These are phyloP conservation scores for Passer montanus DNA, from an alignment of 2,113 vertebrate species.

Conservation along the genomic window DNA sequence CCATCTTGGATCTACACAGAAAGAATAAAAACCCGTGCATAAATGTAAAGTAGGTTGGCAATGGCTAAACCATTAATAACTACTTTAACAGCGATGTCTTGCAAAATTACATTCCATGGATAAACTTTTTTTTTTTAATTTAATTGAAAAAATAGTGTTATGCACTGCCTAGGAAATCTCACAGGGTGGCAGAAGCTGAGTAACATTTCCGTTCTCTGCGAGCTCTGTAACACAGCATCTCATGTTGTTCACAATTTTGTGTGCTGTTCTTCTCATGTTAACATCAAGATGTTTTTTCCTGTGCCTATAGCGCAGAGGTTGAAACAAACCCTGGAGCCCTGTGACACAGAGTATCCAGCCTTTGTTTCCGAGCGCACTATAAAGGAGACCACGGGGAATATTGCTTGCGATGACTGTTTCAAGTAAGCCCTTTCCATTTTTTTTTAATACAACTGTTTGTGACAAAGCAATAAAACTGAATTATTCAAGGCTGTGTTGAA, in stretches of 20 bases:
- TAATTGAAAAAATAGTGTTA: constrained; percentile 72
- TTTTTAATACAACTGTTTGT: background rate
- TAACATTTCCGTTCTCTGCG: constrained; percentile 26
- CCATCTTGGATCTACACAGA: background rate
- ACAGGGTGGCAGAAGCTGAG: constrained; percentile 72
- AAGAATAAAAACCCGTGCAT: constrained; percentile 6
- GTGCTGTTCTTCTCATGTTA: constrained; percentile 43
- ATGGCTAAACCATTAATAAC: background rate
- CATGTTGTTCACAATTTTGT: constrained; percentile 22
- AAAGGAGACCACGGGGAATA: constrained; percentile 95
- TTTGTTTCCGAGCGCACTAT: constrained; percentile 98
- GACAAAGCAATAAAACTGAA: constrained; percentile 14
- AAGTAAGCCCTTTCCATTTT: constrained; percentile 82
- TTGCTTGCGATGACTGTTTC: constrained; percentile 93
- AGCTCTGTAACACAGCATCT: constrained; percentile 24
- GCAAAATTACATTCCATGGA: constrained; percentile 46
- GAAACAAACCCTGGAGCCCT: constrained; percentile 90
- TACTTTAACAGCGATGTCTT: constrained; percentile 36
- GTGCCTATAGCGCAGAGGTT: constrained; percentile 85
- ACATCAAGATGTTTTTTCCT: constrained; percentile 40
- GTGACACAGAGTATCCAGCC: constrained; percentile 96
- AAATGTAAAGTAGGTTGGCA: constrained; percentile 39
- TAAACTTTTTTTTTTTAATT: constrained; percentile 24
- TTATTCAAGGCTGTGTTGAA: background rate
- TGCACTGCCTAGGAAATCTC: constrained; percentile 75